Evolutionary conservation across 1,140 invertebrate species (phyloP).

Genomic region (Atta cephalotes): DNA sequence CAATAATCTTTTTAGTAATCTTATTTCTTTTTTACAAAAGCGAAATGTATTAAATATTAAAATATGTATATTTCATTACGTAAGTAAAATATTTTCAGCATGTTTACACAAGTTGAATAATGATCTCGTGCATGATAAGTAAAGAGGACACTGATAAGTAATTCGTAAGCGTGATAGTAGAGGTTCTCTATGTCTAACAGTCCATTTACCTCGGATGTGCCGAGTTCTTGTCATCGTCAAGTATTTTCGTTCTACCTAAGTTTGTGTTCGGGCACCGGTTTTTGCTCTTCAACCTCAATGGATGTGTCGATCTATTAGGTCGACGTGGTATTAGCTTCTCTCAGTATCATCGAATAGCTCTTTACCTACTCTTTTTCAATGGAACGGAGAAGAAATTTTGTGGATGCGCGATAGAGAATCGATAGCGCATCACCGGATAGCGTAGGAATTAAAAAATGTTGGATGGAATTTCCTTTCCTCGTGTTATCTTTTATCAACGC

Average conservation of each 20-base stretch:
- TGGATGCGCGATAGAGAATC: slow-evolving; percentile 15
- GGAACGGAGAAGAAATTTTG: slow-evolving; percentile 31
- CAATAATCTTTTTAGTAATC: neutral
- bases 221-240: slow-evolving; percentile 48
- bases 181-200: slow-evolving; percentile 31
- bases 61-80: neutral
- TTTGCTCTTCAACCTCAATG: slow-evolving; percentile 57
- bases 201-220: slow-evolving; percentile 45
- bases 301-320: slow-evolving; percentile 79
- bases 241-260: slow-evolving; percentile 44
- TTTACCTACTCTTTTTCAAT: slow-evolving; percentile 33
- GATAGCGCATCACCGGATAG: neutral
- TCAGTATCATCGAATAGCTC: slow-evolving; percentile 31
- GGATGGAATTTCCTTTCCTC: slow-evolving; percentile 5
- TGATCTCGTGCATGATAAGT: neutral
- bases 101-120: neutral
- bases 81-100: neutral
- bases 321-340: slow-evolving; percentile 69
- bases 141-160: slow-evolving; percentile 3
- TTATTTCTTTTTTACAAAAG: neutral
- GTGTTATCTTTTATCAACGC: slow-evolving; percentile 11
- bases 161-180: neutral
- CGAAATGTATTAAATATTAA: slow-evolving; percentile 1
- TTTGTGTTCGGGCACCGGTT: slow-evolving; percentile 60
- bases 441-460: slow-evolving; percentile 38